Percentiles rank a stretch among this genome's conserved stretches.
These are phyloP conservation scores for Wasmannia auropunctata DNA, from an alignment of 1,140 invertebrate genomes.

Conservation along the genomic window DNA sequence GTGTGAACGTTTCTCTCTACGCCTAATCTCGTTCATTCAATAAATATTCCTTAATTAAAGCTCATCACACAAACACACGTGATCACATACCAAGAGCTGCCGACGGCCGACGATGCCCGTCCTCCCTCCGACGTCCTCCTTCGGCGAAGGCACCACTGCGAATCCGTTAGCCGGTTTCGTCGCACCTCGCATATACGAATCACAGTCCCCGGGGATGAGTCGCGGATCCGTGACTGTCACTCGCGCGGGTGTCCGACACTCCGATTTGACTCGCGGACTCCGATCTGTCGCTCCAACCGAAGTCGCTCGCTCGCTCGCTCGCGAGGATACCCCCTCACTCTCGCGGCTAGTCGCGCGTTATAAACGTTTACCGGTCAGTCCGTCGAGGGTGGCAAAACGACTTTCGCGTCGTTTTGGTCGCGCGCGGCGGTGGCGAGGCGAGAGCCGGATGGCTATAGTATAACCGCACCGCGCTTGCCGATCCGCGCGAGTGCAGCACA, in stretches of 20 bases:
- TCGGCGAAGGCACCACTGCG: slow-evolving; percentile 27
- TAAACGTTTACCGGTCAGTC: background rate
- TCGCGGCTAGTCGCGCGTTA: background rate
- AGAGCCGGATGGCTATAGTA: background rate
- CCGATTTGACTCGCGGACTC: background rate
- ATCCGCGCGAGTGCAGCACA: slow-evolving; percentile 71
- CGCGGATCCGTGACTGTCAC: slow-evolving; percentile 24
- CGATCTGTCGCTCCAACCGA: background rate
- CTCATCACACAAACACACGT: slow-evolving; percentile 62
- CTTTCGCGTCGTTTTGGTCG: background rate
- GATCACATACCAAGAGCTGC: slow-evolving; percentile 77
- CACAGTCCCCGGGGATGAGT: slow-evolving; percentile 50
- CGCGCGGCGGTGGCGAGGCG: background rate
- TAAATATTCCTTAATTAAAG: background rate
- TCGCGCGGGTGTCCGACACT: slow-evolving; percentile 55
- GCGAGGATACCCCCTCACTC: slow-evolving; percentile 4
- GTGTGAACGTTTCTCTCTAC: background rate
- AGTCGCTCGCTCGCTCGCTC: background rate
- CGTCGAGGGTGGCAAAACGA: background rate
- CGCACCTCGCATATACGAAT: slow-evolving; percentile 53
- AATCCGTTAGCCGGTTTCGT: slow-evolving; percentile 63
- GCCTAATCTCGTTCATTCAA: background rate
- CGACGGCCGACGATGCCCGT: slow-evolving; percentile 65
- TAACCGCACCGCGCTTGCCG: slow-evolving; percentile 49
- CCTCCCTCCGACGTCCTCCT: background rate